These are phyloP conservation scores for Pseudachorutes palmiensis DNA, from an alignment of 1,140 invertebrate species.

Conservation along the genomic window DNA sequence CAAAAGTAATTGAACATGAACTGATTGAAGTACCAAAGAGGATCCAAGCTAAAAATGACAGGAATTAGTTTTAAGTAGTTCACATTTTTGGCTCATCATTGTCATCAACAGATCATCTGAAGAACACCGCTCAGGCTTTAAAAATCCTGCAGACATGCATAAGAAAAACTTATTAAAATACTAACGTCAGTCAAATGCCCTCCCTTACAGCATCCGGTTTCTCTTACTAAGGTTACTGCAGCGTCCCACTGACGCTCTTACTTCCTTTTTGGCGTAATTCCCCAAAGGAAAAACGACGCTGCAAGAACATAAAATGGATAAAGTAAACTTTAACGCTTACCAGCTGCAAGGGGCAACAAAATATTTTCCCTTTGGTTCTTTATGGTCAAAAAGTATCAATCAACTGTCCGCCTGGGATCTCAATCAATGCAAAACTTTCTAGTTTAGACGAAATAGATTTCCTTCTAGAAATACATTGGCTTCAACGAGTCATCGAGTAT, in stretches of 20 bases:
- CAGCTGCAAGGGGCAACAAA: not conserved
- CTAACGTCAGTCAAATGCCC: not conserved
- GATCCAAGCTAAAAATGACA: not conserved
- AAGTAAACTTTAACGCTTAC: not conserved
- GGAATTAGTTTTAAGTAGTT: not conserved
- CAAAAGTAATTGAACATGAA: not conserved
- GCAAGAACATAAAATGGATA: not conserved
- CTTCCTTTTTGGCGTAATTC: too few species aligned
- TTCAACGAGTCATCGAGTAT: too few species aligned
- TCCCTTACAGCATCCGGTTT: not conserved
- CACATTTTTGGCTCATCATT: not conserved
- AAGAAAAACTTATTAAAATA: not conserved
- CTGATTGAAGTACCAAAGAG: not conserved
- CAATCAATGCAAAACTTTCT: too few species aligned
- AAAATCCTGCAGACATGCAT: not conserved
- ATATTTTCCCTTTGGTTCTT: not conserved
- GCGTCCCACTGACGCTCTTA: too few species aligned
- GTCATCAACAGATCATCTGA: not conserved
- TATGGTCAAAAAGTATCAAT: not conserved
- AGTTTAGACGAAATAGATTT: too few species aligned
- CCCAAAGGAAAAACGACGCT: too few species aligned
- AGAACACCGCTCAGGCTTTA: not conserved
- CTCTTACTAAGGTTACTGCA: not conserved
- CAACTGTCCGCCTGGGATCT: not conserved
- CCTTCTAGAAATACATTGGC: too few species aligned